phyloP scores from a whole-genome alignment of 2,113 vertebrate genomes.

The Eurystomus gularis region DNA sequence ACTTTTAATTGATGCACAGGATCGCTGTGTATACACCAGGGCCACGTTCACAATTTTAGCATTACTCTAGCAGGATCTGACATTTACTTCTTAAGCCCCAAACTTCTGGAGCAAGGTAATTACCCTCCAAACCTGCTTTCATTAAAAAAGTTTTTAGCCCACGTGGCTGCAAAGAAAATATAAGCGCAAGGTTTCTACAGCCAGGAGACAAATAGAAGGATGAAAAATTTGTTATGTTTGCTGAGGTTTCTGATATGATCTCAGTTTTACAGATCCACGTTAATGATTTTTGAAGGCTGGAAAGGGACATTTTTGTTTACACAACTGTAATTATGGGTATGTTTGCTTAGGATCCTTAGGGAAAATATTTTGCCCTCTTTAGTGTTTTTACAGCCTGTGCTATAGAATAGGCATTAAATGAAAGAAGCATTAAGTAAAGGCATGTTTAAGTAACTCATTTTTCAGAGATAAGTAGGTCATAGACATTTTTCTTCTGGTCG shows the following conservation, averaged over 20 bases:
- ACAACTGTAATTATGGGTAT: conserved; percentile 19
- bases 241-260: conserved; percentile 9
- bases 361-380: conserved; percentile 20
- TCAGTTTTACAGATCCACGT: neutral
- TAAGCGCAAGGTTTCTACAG: neutral
- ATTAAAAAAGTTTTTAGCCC: neutral
- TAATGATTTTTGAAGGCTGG: conserved; percentile 52
- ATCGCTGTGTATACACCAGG: neutral
- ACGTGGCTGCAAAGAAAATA: neutral
- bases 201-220: neutral
- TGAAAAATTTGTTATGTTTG: neutral
- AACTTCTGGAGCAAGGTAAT: neutral
- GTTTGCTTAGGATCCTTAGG: conserved; percentile 5
- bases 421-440: neutral
- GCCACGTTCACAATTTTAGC: neutral
- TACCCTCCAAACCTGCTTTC: conserved; percentile 9
- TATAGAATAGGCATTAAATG: conserved; percentile 1
- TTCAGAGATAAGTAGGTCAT: neutral
- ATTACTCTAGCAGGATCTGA: neutral
- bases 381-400: neutral
- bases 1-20: neutral
- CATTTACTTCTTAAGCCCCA: neutral
- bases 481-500: neutral
- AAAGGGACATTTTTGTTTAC: conserved; percentile 40
- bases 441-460: neutral